Percentiles rank a stretch among this genome's conserved stretches.
These are phyloP conservation scores for Bombus polaris DNA, from an alignment of 1,140 invertebrate species.

Conservation along the genomic window DNA sequence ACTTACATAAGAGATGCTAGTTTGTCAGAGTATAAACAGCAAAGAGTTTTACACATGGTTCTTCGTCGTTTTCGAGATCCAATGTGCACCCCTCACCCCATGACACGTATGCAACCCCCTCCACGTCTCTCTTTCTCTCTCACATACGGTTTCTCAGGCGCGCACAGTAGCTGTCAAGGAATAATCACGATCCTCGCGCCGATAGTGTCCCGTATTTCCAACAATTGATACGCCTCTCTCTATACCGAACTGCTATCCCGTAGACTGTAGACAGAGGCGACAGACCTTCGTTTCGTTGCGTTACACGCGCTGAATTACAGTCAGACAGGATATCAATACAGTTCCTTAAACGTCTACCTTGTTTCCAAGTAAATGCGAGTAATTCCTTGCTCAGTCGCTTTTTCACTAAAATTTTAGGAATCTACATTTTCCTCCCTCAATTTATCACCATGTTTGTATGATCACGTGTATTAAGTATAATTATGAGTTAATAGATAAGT, in stretches of 20 bases:
- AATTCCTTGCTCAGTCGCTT: neutral
- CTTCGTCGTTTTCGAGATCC: neutral
- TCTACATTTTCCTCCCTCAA: neutral
- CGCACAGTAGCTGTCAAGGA: constrained; percentile 67
- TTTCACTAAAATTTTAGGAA: neutral
- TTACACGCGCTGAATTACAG: constrained; percentile 43
- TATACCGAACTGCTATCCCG: constrained; percentile 34
- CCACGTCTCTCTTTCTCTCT: neutral
- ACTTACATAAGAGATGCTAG: neutral
- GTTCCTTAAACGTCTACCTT: constrained; percentile 36
- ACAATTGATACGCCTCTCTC: constrained; percentile 67
- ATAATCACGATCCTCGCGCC: constrained; percentile 67
- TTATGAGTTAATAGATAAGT: too few species aligned
- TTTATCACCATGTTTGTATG: neutral
- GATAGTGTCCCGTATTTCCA: constrained; percentile 69
- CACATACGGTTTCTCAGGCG: neutral
- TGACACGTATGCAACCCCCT: constrained; percentile 14
- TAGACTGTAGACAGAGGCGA: constrained; percentile 34
- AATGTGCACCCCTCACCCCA: neutral
- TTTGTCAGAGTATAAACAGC: neutral
- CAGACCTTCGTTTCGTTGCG: constrained; percentile 63
- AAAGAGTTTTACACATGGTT: neutral
- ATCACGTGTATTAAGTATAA: too few species aligned
- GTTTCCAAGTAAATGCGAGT: neutral
- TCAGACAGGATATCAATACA: constrained; percentile 56